Conservation (phyloP, 2,113 vertebrate species). For the Lanius collurio region DNA sequence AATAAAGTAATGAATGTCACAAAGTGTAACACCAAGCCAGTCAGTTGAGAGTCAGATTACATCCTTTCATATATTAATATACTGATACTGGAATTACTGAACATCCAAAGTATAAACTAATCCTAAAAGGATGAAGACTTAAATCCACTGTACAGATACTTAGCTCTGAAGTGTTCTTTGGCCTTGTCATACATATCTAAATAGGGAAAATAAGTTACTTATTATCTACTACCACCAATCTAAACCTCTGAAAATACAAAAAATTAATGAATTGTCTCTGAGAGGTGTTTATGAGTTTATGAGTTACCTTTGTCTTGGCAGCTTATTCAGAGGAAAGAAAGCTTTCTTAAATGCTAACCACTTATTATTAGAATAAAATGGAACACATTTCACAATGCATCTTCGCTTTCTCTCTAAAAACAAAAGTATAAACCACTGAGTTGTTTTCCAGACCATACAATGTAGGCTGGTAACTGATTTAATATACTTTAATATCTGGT, state of each 20-base stretch:
- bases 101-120: not conserved
- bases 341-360: fast-evolving
- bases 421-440: not conserved
- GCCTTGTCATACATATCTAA: not conserved
- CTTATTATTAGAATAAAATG: not conserved
- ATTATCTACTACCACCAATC: not conserved
- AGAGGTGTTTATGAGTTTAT: not conserved
- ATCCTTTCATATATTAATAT: not conserved
- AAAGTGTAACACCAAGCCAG: not conserved
- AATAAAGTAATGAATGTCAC: not conserved
- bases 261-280: not conserved
- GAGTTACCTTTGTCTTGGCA: not conserved
- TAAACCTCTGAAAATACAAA: not conserved
- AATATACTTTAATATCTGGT: not conserved
- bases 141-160: not conserved
- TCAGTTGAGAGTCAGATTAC: not conserved
- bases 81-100: not conserved
- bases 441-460: not conserved
- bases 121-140: not conserved
- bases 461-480: not conserved
- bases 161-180: not conserved
- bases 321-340: not conserved
- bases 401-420: not conserved
- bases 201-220: not conserved
- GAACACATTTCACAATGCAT: not conserved